These are phyloP conservation scores for Camponotus pennsylvanicus DNA, from an alignment of 1,140 invertebrate species.

Conservation along the genomic window DNA sequence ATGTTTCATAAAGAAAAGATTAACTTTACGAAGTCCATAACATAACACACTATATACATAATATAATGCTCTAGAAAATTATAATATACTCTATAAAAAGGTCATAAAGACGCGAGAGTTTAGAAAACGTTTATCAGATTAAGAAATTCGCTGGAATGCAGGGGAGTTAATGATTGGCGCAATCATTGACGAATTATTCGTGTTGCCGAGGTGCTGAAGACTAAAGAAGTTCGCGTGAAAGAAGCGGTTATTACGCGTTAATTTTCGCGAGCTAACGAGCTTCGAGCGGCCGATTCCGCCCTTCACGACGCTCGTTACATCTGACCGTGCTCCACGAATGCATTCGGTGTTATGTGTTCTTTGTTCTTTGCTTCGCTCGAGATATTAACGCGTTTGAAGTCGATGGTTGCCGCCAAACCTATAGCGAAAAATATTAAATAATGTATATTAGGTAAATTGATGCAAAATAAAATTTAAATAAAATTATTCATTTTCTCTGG, in stretches of 20 bases:
- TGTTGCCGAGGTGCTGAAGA: slow-evolving; percentile 20
- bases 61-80: background rate
- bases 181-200: slow-evolving; percentile 67
- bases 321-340: background rate
- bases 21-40: background rate
- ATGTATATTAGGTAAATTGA: too few relatives aligned
- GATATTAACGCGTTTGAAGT: slow-evolving; percentile 54
- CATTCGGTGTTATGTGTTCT: background rate
- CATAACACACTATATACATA: background rate
- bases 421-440: background rate
- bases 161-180: slow-evolving; percentile 18
- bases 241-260: slow-evolving; percentile 73
- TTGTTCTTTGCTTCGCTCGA: slow-evolving; percentile 18
- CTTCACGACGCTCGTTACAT: slow-evolving; percentile 78
- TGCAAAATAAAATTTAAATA: background rate
- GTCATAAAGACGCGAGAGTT: background rate
- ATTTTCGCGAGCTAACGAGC: slow-evolving; percentile 81
- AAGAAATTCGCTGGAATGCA: background rate
- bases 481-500: background rate
- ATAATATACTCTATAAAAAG: background rate
- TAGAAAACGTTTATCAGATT: background rate
- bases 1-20: background rate
- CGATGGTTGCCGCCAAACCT: background rate
- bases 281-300: slow-evolving; percentile 70
- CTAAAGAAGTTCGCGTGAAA: slow-evolving; percentile 44